phyloP scores from a whole-genome alignment of 1,140 invertebrate species.

The Platorchestia sp. region DNA sequence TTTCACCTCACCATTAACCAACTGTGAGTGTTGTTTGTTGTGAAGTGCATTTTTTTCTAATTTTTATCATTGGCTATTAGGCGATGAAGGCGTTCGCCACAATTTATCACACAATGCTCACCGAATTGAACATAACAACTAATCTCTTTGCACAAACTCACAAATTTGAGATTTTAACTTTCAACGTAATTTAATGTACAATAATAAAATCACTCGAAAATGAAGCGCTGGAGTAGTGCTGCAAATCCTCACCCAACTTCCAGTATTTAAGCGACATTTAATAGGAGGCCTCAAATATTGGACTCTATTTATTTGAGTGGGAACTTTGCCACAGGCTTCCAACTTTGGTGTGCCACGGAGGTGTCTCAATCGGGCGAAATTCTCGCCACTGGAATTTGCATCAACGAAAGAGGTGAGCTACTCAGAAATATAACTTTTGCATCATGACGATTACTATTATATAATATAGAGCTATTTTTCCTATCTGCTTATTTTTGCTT shows the following conservation, averaged over 20 bases:
- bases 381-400: background rate
- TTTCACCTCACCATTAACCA: too few relatives aligned
- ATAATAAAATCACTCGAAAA: background rate
- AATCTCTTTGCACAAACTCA: background rate
- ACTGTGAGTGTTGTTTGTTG: too few relatives aligned
- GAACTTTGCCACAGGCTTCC: background rate
- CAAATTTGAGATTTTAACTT: background rate
- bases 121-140: background rate
- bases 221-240: background rate
- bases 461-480: background rate
- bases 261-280: background rate
- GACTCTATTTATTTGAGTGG: background rate
- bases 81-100: too few relatives aligned
- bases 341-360: conserved; percentile 18
- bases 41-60: too few relatives aligned
- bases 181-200: background rate
- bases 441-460: background rate
- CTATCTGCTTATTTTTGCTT: too few relatives aligned
- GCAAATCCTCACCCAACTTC: background rate
- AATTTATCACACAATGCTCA: background rate
- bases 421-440: background rate
- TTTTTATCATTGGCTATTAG: too few relatives aligned
- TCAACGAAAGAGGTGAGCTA: conserved; percentile 1
- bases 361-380: background rate
- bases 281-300: background rate